A percentile compares a stretch with the other conserved stretches of the same genome.
Evolutionary conservation across 1,140 invertebrate species (phyloP).

Genomic region (Paramacrobiotus metropolitanus): DNA sequence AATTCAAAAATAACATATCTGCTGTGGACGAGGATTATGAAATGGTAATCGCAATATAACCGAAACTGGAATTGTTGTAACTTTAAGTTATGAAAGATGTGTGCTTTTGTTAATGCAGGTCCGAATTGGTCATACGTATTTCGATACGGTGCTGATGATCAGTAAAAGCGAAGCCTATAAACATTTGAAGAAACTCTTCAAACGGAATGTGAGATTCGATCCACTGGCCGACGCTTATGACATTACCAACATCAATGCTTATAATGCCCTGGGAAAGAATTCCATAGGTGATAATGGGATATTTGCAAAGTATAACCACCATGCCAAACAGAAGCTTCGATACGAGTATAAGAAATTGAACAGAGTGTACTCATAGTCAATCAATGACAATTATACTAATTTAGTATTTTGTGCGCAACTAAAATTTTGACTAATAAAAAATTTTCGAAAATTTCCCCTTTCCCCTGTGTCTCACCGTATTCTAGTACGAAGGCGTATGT

Average conservation of each 20-base stretch:
- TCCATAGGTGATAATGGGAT: no score
- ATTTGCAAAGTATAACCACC: no score
- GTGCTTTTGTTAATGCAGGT: background rate
- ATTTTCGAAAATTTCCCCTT: no score
- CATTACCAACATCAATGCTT: background rate
- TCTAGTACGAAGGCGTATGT: no score
- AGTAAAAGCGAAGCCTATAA: background rate
- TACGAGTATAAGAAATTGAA: background rate
- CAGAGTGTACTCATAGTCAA: background rate
- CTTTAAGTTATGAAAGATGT: background rate
- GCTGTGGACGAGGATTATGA: background rate
- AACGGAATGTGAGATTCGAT: background rate
- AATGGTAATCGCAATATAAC: background rate
- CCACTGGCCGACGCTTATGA: background rate
- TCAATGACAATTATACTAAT: no score
- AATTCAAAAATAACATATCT: background rate
- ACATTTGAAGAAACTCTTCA: background rate
- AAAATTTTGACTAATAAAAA: no score
- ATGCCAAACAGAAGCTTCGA: no score
- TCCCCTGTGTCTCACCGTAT: no score
- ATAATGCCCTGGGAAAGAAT: background rate
- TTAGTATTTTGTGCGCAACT: no score
- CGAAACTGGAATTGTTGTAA: no score
- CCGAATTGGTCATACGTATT: background rate
- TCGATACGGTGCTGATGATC: background rate